A percentile compares a stretch with the other conserved stretches of the same genome.
Conservation (phyloP, 2,113 vertebrate species). For the Pantherophis guttatus region DNA sequence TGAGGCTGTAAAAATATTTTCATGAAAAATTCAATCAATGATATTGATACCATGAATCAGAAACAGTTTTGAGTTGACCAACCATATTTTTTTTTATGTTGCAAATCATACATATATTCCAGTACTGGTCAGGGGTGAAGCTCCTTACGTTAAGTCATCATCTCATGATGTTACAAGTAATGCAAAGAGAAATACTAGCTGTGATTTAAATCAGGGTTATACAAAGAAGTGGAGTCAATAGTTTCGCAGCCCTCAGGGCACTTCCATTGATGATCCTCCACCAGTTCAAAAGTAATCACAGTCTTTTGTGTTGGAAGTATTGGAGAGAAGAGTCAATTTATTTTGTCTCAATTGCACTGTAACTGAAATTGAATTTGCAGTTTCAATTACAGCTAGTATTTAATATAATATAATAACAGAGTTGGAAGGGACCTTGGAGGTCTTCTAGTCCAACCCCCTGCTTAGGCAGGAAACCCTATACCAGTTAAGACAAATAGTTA, state of each 20-base stretch:
- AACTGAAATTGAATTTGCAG: background rate
- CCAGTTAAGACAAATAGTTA: too few relatives aligned
- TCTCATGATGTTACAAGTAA: background rate
- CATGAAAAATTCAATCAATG: background rate
- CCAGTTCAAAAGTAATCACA: background rate
- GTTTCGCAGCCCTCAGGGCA: background rate
- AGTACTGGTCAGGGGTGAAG: background rate
- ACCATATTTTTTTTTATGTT: background rate
- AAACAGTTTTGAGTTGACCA: background rate
- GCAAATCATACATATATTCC: background rate
- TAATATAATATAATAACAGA: too few relatives aligned
- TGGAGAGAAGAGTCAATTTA: background rate
- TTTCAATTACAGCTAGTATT: background rate
- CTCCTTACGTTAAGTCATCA: background rate
- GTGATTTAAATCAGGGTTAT: background rate
- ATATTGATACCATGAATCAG: background rate
- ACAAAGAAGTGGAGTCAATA: background rate
- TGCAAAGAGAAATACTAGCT: background rate
- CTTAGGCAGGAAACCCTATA: too few relatives aligned
- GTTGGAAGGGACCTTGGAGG: too few relatives aligned
- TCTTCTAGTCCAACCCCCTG: too few relatives aligned
- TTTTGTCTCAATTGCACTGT: background rate
- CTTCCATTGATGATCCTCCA: background rate
- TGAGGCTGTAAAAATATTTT: background rate
- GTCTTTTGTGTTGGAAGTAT: background rate